phyloP scores from a whole-genome alignment of 2,797 vertebrate genomes.

The Antennarius maculatus region DNA sequence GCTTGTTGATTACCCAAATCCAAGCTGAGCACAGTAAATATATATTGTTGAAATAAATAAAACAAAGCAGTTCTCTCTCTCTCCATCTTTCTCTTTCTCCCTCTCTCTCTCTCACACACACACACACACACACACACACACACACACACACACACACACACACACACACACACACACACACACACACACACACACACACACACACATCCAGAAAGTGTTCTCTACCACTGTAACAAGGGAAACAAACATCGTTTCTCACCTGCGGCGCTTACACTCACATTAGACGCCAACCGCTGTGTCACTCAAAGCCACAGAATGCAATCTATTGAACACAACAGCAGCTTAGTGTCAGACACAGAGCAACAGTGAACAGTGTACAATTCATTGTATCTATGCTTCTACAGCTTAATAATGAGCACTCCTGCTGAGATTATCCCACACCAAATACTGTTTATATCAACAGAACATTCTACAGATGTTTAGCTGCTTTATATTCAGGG shows the following conservation, averaged over 20 bases:
- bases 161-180: not conserved
- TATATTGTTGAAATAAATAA: constrained; percentile 41
- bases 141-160: constrained; percentile 11
- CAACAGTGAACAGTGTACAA: constrained; percentile 38
- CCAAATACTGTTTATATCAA: constrained; percentile 56
- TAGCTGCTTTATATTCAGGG: constrained; percentile 24
- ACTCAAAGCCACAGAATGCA: constrained; percentile 63
- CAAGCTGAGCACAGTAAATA: constrained; percentile 45
- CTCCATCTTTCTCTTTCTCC: not conserved
- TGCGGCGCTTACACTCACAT: constrained; percentile 56
- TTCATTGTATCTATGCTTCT: constrained; percentile 42
- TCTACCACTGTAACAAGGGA: constrained; percentile 51
- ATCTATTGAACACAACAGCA: constrained; percentile 63
- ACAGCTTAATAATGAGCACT: constrained; percentile 60
- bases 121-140: not conserved
- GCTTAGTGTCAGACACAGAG: constrained; percentile 60
- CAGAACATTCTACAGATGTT: constrained; percentile 24
- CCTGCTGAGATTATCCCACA: constrained; percentile 54
- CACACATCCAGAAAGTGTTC: constrained; percentile 19
- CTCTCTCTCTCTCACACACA: constrained; percentile 1
- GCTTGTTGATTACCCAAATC: constrained; percentile 52
- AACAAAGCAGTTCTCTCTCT: constrained; percentile 32
- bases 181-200: constrained; percentile 10
- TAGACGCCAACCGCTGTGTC: constrained; percentile 64
- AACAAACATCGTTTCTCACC: constrained; percentile 68